A percentile compares a stretch with the other conserved stretches of the same genome.
Conservation (phyloP, 2,888 invertebrate genomes). For the Dioctria rufipes region DNA sequence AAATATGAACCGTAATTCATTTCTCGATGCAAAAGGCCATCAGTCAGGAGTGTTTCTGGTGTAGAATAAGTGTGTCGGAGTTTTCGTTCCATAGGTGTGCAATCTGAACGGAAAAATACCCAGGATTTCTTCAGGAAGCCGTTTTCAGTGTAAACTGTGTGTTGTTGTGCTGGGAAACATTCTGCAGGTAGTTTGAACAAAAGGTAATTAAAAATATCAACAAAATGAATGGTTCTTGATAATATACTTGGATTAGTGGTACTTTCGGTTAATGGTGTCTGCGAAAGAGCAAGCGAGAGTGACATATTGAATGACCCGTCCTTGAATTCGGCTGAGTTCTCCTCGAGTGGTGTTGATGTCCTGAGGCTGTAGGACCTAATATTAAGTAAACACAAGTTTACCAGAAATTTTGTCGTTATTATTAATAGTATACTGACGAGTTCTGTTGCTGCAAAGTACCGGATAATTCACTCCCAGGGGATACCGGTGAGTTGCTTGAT, state of each 20-base stretch:
- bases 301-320: slow-evolving; percentile 70
- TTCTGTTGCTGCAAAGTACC: slow-evolving; percentile 61
- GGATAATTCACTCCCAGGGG: slow-evolving; percentile 68
- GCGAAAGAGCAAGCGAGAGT: slow-evolving; percentile 68
- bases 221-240: not conserved
- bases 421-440: slow-evolving; percentile 46
- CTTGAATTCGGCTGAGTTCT: slow-evolving; percentile 68
- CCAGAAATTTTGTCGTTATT: too few species aligned
- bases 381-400: too few species aligned
- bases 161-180: slow-evolving; percentile 61
- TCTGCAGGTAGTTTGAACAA: slow-evolving; percentile 47
- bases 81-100: slow-evolving; percentile 64
- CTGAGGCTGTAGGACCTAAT: slow-evolving; percentile 59
- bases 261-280: slow-evolving; percentile 60
- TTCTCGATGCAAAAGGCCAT: slow-evolving; percentile 65
- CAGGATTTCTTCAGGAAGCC: slow-evolving; percentile 69
- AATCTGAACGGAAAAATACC: slow-evolving; percentile 67
- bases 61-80: slow-evolving; percentile 69
- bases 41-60: slow-evolving; percentile 67
- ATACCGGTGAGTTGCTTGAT: slow-evolving; percentile 66
- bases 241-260: slow-evolving; percentile 57
- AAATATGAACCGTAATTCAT: slow-evolving; percentile 68
- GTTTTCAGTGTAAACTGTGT: slow-evolving; percentile 67
- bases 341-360: slow-evolving; percentile 67
- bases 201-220: too few species aligned